Evolutionary conservation across 2,888 invertebrate species (phyloP).

Genomic region (Tridacna gigas): DNA sequence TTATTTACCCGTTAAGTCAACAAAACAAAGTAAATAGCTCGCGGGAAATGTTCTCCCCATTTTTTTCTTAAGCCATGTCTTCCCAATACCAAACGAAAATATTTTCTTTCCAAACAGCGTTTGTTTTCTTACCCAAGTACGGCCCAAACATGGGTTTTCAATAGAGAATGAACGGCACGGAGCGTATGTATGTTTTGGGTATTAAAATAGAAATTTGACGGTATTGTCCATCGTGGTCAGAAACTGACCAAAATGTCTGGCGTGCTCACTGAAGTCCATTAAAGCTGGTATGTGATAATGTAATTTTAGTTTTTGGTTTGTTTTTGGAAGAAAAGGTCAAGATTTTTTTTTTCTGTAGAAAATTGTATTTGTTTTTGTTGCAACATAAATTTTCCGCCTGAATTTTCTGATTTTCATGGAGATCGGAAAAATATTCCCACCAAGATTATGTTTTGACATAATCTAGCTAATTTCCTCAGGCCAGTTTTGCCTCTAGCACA

Average conservation of each 20-base stretch:
- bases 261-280: slow-evolving; percentile 1
- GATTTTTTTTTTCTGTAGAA: not conserved
- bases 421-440: slow-evolving; percentile 16
- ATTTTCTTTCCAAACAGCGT: slow-evolving; percentile 65
- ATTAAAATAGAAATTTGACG: slow-evolving; percentile 20
- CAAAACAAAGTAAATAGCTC: slow-evolving; percentile 50
- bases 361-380: slow-evolving; percentile 20
- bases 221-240: not conserved
- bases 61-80: slow-evolving; percentile 20
- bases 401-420: not conserved
- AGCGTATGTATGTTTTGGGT: slow-evolving; percentile 17
- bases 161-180: slow-evolving; percentile 13
- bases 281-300: slow-evolving; percentile 22
- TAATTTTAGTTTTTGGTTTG: slow-evolving; percentile 16
- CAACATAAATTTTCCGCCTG: slow-evolving; percentile 2
- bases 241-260: slow-evolving; percentile 20
- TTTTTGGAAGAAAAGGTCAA: slow-evolving; percentile 13
- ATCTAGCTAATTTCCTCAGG: not conserved
- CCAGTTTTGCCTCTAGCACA: no score
- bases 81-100: slow-evolving; percentile 48
- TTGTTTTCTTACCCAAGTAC: slow-evolving; percentile 59
- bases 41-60: slow-evolving; percentile 28
- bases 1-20: slow-evolving; percentile 63
- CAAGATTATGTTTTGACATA: slow-evolving; percentile 14
- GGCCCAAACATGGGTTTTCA: slow-evolving; percentile 36